phyloP scores from a whole-genome alignment of 2,888 invertebrate species.

The Agrypnus murinus region DNA sequence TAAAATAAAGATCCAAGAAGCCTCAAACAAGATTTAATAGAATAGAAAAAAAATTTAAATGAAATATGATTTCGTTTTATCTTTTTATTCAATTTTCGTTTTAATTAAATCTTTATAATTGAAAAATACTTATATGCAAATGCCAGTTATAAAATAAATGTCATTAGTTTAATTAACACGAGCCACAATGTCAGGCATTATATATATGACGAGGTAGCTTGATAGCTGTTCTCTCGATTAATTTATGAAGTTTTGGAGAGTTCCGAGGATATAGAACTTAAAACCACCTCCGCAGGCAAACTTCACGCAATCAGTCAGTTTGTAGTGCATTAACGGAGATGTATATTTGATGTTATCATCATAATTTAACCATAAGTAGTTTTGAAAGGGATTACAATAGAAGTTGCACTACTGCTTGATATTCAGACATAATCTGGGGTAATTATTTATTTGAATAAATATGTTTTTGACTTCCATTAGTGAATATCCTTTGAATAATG shows the following conservation, averaged over 20 bases:
- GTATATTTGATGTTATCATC: conserved; percentile 21
- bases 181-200: conserved; percentile 1
- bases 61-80: too few relatives aligned
- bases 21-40: too few relatives aligned
- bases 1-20: too few relatives aligned
- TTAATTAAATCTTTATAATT: too few relatives aligned
- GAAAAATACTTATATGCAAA: too few relatives aligned
- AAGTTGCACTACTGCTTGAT: neutral
- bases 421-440: neutral
- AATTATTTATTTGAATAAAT: too few relatives aligned
- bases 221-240: conserved; percentile 23
- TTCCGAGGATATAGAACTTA: conserved; percentile 3
- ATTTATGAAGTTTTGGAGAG: conserved; percentile 21
- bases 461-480: too few relatives aligned
- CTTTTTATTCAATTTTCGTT: too few relatives aligned
- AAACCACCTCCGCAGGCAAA: conserved; percentile 12
- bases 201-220: conserved; percentile 3
- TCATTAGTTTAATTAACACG: conserved; percentile 18
- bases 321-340: conserved; percentile 18
- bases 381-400: conserved; percentile 2
- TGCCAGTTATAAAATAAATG: neutral
- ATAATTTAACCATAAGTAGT: conserved; percentile 22
- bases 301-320: conserved; percentile 27
- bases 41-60: too few relatives aligned
- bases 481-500: too few relatives aligned